Percentiles rank a stretch among this genome's conserved stretches.
These are phyloP conservation scores for Epistrophe eligans DNA, from an alignment of 2,888 invertebrate genomes.

Conservation along the genomic window DNA sequence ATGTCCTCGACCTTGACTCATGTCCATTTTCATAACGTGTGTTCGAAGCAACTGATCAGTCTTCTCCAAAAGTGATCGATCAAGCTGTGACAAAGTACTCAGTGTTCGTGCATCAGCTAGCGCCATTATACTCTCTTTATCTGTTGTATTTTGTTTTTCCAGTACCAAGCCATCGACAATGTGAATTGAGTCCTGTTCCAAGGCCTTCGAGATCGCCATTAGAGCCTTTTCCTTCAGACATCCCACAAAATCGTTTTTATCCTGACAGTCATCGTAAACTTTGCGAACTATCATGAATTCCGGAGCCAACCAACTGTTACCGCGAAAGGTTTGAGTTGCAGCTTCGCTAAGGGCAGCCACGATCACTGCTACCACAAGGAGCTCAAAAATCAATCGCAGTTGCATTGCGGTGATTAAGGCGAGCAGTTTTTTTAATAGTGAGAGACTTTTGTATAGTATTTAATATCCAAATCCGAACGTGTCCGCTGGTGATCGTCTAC, in stretches of 20 bases:
- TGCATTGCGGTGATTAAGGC: slow-evolving; percentile 63
- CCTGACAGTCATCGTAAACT: slow-evolving; percentile 87
- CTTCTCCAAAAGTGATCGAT: slow-evolving; percentile 84
- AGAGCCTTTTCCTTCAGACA: slow-evolving; percentile 87
- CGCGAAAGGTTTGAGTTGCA: slow-evolving; percentile 48
- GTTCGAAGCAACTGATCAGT: slow-evolving; percentile 87
- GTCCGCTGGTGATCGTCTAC: slow-evolving; percentile 62
- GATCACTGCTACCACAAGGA: slow-evolving; percentile 63
- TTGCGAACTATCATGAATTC: slow-evolving; percentile 86
- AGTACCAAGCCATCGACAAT: slow-evolving; percentile 86
- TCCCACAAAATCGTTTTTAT: slow-evolving; percentile 86
- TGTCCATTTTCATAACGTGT: slow-evolving; percentile 87
- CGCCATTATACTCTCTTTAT: slow-evolving; percentile 82
- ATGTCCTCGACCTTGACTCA: slow-evolving; percentile 81
- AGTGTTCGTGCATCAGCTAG: slow-evolving; percentile 86
- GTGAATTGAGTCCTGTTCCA: slow-evolving; percentile 87
- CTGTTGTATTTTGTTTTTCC: slow-evolving; percentile 86
- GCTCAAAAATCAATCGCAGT: slow-evolving; percentile 71
- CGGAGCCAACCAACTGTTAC: slow-evolving; percentile 82
- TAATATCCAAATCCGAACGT: slow-evolving; percentile 58
- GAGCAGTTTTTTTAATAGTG: neutral
- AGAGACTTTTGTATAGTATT: neutral
- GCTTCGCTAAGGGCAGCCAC: slow-evolving; percentile 58
- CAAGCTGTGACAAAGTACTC: slow-evolving; percentile 85
- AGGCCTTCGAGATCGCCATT: slow-evolving; percentile 86